A percentile compares a stretch with the other conserved stretches of the same genome.
Conservation (phyloP, 1,140 invertebrate species). For the Schlechtendalia chinensis region DNA sequence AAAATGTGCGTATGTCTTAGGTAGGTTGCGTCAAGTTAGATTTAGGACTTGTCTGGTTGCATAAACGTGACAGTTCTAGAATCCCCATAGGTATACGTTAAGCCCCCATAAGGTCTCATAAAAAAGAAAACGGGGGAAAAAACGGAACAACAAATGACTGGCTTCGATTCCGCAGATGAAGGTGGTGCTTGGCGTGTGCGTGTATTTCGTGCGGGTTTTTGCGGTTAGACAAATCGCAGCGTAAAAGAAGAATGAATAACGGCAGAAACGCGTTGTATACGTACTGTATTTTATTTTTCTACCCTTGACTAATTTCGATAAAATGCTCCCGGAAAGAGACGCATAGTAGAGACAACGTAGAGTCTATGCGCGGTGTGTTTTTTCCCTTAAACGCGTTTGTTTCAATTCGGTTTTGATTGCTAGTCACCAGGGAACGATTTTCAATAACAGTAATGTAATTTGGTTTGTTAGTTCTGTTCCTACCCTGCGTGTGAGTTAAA, state of each 20-base stretch:
- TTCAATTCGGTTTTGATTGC: constrained; percentile 48
- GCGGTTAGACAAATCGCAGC: constrained; percentile 43
- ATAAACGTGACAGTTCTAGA: constrained; percentile 33
- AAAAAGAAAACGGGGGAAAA: background rate
- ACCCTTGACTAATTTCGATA: constrained; percentile 44
- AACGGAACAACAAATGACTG: constrained; percentile 37
- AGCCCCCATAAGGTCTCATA: constrained; percentile 9
- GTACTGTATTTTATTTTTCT: constrained; percentile 40
- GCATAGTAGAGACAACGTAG: background rate
- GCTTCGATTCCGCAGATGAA: constrained; percentile 20
- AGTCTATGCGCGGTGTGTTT: background rate
- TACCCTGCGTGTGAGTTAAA: too few relatives aligned
- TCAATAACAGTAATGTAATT: constrained; percentile 44
- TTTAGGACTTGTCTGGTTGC: constrained; percentile 32
- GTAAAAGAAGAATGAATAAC: background rate
- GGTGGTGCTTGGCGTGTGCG: background rate
- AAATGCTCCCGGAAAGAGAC: constrained; percentile 3
- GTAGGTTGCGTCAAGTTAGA: constrained; percentile 42
- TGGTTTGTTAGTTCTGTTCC: constrained; percentile 6
- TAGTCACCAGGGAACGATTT: constrained; percentile 35
- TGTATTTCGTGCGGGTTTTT: background rate
- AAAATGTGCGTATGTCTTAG: background rate
- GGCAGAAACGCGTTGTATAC: background rate
- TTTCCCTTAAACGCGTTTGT: constrained; percentile 32
- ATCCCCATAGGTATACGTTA: constrained; percentile 20